phyloP scores from a whole-genome alignment of 1,140 invertebrate genomes.

The Drosophila tristis region DNA sequence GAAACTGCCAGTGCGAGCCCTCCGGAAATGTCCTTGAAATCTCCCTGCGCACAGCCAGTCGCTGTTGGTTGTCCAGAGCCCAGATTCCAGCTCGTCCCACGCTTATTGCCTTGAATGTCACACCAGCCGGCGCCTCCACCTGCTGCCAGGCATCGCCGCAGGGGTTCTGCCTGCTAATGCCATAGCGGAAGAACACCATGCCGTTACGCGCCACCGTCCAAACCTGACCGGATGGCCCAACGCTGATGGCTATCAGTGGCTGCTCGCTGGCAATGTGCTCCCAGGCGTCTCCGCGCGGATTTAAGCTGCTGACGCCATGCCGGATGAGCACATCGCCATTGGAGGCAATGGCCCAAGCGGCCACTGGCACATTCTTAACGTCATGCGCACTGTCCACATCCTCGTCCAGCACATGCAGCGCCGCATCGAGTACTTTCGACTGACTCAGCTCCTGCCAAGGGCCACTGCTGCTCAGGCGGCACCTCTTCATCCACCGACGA shows the following conservation, averaged over 20 bases:
- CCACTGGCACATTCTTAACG: conserved; percentile 83
- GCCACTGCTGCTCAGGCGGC: conserved; percentile 91
- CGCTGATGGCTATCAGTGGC: conserved; percentile 89
- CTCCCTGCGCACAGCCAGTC: conserved; percentile 88
- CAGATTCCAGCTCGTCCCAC: conserved; percentile 89
- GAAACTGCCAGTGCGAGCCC: conserved; percentile 89
- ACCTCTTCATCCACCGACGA: conserved; percentile 93
- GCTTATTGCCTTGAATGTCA: conserved; percentile 91
- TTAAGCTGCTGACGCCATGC: conserved; percentile 89
- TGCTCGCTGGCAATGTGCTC: conserved; percentile 92
- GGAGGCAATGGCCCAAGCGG: conserved; percentile 92
- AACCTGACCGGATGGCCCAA: conserved; percentile 88
- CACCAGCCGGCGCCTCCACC: conserved; percentile 84
- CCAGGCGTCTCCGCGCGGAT: conserved; percentile 90
- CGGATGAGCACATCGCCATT: conserved; percentile 93
- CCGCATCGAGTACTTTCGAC: conserved; percentile 92
- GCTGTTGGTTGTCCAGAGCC: conserved; percentile 87
- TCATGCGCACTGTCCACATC: conserved; percentile 57
- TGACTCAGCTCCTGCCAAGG: conserved; percentile 95
- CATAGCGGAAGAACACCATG: conserved; percentile 91
- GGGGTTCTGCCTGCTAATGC: conserved; percentile 87
- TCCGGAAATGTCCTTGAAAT: conserved; percentile 89
- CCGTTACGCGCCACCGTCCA: conserved; percentile 95
- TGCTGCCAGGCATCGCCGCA: conserved; percentile 85
- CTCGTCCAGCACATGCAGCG: conserved; percentile 81